Conservation (phyloP, 2,888 invertebrate species). For the Camptogramma bilineatum region DNA sequence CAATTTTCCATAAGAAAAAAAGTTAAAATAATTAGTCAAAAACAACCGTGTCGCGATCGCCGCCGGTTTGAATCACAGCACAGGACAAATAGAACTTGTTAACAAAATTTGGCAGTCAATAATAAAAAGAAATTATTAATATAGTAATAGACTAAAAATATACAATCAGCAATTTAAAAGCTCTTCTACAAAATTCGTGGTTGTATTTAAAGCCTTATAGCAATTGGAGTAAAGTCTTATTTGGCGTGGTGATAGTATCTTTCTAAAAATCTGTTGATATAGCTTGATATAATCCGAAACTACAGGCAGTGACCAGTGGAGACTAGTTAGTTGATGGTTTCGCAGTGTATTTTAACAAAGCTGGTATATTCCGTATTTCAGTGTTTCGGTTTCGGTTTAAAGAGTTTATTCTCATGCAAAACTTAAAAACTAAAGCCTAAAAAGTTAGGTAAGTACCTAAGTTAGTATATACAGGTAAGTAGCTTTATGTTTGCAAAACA, state of each 20-base stretch:
- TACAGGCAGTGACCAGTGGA: conserved; percentile 58
- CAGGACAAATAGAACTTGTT: not conserved
- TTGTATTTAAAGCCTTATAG: not conserved
- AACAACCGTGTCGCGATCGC: too few species aligned
- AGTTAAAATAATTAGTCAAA: not conserved
- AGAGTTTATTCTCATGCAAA: too few species aligned
- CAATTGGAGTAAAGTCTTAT: not conserved
- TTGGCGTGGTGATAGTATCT: not conserved
- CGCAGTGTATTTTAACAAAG: conserved; percentile 5
- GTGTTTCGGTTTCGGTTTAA: too few species aligned
- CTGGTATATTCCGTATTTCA: not conserved
- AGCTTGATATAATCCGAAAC: conserved; percentile 64
- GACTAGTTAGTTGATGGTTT: conserved; percentile 50
- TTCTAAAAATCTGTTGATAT: conserved; percentile 26
- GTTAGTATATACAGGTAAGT: too few species aligned
- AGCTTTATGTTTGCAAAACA: too few species aligned
- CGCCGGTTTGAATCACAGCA: too few species aligned
- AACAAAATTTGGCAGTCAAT: conserved; percentile 12
- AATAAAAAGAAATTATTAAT: conserved; percentile 20
- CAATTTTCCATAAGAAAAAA: conserved; percentile 6
- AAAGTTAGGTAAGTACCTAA: too few species aligned
- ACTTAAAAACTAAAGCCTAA: too few species aligned
- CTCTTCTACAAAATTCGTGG: not conserved
- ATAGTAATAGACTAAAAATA: conserved; percentile 32
- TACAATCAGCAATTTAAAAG: too few species aligned